Evolutionary conservation across 2,113 vertebrate genomes (phyloP), one percentile per base, ranked within the genome.

Genomic region (Alces alces): DNA sequence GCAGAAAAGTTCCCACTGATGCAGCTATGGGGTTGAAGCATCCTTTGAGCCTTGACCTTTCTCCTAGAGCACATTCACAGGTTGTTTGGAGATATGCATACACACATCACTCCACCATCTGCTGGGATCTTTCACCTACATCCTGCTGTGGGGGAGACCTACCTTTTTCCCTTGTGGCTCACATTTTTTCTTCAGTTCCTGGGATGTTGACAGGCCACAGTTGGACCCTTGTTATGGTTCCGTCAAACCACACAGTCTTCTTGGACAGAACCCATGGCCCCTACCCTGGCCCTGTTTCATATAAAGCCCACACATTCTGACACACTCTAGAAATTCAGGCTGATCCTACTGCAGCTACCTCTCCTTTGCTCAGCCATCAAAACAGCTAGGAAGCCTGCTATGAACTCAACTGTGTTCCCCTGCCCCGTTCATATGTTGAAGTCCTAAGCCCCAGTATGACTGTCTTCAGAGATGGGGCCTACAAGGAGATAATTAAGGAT

Each of bases 251-350:
- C 33, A n/a, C 2, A 36, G 47, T 58, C 43, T 54, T 58, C 17
- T 39, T 23, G 36, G 55, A 55, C 19, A 58, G 66, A 64, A 43
- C 21, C 36, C 15, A n/a, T 8, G 16, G 4, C 7, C 4, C 54
- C 15, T 15, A 6, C 1, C 8, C n/a, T 9, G n/a, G 28, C 36
- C 19, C 13, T 15, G 17, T 52, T 28, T 90, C n/a, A 45, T 6
- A 2, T 25, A 50, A 0, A 7, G 33, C 19, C 19, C 50, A 33
- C 30, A 17, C 0, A 1, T 27, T 70, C 4, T 57, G 23, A 76
- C 28, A 57, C 4, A 19, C 36, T 45, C 33, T 8, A 8, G 47
- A 92, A 50, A 33, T 2, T 1, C 23, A 86, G 70, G 43, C 17
- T 12, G 76, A 55, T 80, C 43, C 64, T 30, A 25, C 33, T 30